A percentile compares a stretch with the other conserved stretches of the same genome.
Conservation (phyloP, 2,797 vertebrate genomes). For the Australoheros facetus region DNA sequence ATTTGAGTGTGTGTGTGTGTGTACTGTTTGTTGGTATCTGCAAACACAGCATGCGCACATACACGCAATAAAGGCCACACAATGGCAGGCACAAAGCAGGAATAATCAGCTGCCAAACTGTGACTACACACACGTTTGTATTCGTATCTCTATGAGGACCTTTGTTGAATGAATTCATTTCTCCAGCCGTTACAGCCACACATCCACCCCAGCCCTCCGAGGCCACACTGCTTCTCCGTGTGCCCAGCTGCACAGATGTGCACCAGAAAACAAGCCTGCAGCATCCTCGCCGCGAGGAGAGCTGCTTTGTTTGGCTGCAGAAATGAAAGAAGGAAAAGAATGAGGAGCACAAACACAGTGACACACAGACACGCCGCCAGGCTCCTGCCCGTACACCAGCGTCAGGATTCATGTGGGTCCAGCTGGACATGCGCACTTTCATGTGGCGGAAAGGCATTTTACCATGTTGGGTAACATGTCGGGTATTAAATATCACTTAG, state of each 20-base stretch:
- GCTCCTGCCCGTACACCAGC: too few relatives aligned
- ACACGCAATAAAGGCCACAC: conserved; percentile 36
- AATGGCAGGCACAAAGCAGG: conserved; percentile 10
- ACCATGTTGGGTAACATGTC: too few relatives aligned
- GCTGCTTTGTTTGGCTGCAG: background rate
- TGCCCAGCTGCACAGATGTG: background rate
- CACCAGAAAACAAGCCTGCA: background rate
- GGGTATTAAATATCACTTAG: too few relatives aligned
- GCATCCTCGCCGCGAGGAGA: background rate
- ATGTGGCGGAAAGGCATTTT: too few relatives aligned
- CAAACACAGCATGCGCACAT: background rate
- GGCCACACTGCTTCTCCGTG: background rate
- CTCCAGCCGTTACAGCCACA: background rate
- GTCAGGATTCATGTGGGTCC: too few relatives aligned
- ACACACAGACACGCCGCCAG: background rate
- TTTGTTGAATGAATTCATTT: background rate
- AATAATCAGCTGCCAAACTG: conserved; percentile 15
- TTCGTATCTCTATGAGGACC: background rate
- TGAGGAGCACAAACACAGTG: background rate
- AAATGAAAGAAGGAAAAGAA: background rate
- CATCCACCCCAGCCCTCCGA: background rate
- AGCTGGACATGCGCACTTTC: too few relatives aligned
- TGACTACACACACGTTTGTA: background rate
- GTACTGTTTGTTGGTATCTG: background rate
- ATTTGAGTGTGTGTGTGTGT: background rate